Base-by-base conservation (phyloP, 64 coral and sea anemone species). In the Montipora capricornis region DNA sequence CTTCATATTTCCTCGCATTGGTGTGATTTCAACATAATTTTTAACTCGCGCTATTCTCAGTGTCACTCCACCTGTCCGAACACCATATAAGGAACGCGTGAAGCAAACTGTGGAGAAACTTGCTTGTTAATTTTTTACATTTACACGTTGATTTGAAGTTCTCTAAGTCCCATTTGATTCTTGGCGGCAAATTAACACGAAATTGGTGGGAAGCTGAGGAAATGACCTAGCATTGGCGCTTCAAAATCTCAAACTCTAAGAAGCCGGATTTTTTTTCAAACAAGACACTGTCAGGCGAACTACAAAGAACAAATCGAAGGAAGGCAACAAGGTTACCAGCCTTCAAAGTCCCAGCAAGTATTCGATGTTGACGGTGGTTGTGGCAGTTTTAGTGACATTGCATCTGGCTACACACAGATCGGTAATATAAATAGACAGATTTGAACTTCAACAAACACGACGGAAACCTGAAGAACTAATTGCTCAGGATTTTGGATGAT, bases 91-190 rank as follows among this genome's bases (percentile, higher is more conserved):
- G 89, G 94, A 61, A 44, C 57, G 87, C 71, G 57, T 94, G 82
- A 87, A 94, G 81, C 90, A 88, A 94, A 85, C 82, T 78, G 79
- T 78, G 68, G 48, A 90, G 88, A 73, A 83, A 87, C 75, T 91
- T 73, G 51, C 78, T 89, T 95, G 82, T 93, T 98, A 92, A 98
- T 95, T 98, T 93, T 95, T 98, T 92, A 95, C 91, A 77, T 84
- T 90, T 76, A 91, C 89, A 89, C 96, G 93, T 94, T 57, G 89
- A 84, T 90, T 74, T 86, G 77, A 95, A 55, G 17, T 37, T 83
- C 20, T 17, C 29, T 86, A 79, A 89, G 4, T 90, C 20, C 5
- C 37, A 16, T 78, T 15, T 26, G 26, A 77, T 90, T 90, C 47
- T 55, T n/a, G 4, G 46, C 12, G 17, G 49, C 37, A 78, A 47